Conservation (phyloP, 2,113 vertebrate genomes). For the Gavialis gangeticus region DNA sequence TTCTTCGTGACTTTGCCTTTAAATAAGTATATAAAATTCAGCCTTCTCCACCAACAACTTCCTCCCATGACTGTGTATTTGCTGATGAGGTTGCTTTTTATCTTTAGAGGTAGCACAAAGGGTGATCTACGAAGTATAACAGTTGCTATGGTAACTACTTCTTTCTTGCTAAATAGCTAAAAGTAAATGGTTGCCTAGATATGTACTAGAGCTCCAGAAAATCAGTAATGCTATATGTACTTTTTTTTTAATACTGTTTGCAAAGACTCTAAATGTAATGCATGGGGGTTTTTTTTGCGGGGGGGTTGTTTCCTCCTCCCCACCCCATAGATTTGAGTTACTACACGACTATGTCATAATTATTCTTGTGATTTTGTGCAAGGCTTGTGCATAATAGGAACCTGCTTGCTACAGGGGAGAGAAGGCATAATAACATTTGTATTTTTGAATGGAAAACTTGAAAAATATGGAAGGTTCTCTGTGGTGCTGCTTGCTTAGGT, state of each 20-base stretch:
- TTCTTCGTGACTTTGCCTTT: not conserved
- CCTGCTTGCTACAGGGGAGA: not conserved
- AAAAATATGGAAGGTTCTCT: not conserved
- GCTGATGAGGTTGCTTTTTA: slow-evolving; percentile 1
- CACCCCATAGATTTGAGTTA: not conserved
- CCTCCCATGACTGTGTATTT: not conserved
- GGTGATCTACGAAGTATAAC: slow-evolving; percentile 5
- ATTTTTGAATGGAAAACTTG: slow-evolving; percentile 1
- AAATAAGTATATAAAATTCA: not conserved
- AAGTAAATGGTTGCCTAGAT: slow-evolving; percentile 53
- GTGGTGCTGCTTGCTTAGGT: not conserved
- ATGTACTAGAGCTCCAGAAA: slow-evolving; percentile 19
- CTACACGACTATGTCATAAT: not conserved
- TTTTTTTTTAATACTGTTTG: not conserved
- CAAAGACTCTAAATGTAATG: not conserved
- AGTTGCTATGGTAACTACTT: slow-evolving; percentile 71
- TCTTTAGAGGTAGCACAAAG: not conserved
- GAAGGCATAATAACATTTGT: not conserved
- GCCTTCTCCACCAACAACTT: not conserved
- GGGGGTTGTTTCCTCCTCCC: not conserved
- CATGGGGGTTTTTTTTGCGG: not conserved
- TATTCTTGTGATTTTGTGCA: not conserved
- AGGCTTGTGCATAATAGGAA: not conserved
- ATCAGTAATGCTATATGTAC: not conserved
- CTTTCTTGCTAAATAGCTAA: slow-evolving; percentile 38